Evolutionary conservation across 2,797 vertebrate genomes (phyloP).

Genomic region (Brachymystax lenok): DNA sequence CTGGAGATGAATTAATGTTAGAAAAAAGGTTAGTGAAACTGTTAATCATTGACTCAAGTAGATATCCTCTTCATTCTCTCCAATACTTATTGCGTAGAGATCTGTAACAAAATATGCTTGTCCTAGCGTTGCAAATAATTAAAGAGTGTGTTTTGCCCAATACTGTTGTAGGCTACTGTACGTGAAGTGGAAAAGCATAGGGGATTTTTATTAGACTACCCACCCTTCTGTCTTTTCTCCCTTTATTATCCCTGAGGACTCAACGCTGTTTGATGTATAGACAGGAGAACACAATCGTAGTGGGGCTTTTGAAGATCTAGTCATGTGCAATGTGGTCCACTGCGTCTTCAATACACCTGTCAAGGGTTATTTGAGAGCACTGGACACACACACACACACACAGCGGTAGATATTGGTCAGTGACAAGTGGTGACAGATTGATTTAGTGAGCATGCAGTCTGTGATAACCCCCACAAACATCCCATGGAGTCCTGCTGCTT

Average conservation of each 20-base stretch:
- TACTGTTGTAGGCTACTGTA: constrained; percentile 17
- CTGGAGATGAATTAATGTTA: constrained; percentile 65
- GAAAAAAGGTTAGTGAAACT: constrained; percentile 67
- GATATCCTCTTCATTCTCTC: constrained; percentile 57
- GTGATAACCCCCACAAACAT: constrained; percentile 24
- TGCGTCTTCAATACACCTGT: constrained; percentile 55
- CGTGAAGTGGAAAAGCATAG: not conserved
- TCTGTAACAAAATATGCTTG: constrained; percentile 46
- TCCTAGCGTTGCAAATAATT: constrained; percentile 35
- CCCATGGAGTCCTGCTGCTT: constrained; percentile 36
- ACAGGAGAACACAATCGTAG: constrained; percentile 68
- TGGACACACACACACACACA: constrained; percentile 28
- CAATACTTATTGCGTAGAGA: constrained; percentile 47
- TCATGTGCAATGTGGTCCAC: constrained; percentile 52
- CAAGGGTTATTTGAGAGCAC: constrained; percentile 50
- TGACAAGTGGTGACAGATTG: constrained; percentile 71
- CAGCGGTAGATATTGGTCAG: constrained; percentile 34
- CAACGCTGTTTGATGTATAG: constrained; percentile 46
- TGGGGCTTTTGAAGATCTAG: constrained; percentile 53
- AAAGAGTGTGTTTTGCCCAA: constrained; percentile 18
- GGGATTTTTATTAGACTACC: constrained; percentile 6
- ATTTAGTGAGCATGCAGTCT: constrained; percentile 51
- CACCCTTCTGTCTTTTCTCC: constrained; percentile 8
- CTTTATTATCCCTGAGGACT: constrained; percentile 48
- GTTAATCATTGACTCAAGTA: constrained; percentile 70